phyloP scores from a whole-genome alignment of 2,797 vertebrate species.

The Hydrocynus forskahlii region DNA sequence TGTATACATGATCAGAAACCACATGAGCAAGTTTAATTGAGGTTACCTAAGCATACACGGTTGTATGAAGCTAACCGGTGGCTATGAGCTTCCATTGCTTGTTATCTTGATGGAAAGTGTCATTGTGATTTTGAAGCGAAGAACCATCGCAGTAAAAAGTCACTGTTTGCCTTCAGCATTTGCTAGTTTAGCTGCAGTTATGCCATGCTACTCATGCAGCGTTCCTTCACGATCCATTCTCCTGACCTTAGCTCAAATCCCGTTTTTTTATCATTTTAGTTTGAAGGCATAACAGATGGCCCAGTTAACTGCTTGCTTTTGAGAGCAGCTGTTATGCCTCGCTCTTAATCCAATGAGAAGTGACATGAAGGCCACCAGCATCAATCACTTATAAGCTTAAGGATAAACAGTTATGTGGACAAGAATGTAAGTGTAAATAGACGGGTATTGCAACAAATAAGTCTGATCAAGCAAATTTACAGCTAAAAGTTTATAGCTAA shows the following conservation, averaged over 20 bases:
- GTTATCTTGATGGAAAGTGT: not conserved
- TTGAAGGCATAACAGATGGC: constrained; percentile 32
- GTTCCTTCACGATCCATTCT: not conserved
- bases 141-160: not conserved
- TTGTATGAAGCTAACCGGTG: too few species aligned
- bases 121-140: not conserved
- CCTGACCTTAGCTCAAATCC: constrained; percentile 23
- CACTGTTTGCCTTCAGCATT: not conserved
- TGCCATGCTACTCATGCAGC: not conserved
- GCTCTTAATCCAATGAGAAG: constrained; percentile 42
- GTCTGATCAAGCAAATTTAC: not conserved
- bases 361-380: constrained; percentile 34
- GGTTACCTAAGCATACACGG: too few species aligned
- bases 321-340: constrained; percentile 44
- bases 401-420: constrained; percentile 29
- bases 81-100: too few species aligned
- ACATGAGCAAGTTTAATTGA: too few species aligned
- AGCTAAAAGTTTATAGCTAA: not conserved
- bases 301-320: constrained; percentile 39
- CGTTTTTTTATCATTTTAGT: constrained; percentile 32
- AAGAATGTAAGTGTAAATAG: not conserved
- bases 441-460: not conserved
- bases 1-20: too few species aligned
- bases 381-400: constrained; percentile 35
- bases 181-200: not conserved